These are phyloP conservation scores for Odontesthes bonariensis DNA, from an alignment of 2,113 vertebrate species.

Conservation along the genomic window DNA sequence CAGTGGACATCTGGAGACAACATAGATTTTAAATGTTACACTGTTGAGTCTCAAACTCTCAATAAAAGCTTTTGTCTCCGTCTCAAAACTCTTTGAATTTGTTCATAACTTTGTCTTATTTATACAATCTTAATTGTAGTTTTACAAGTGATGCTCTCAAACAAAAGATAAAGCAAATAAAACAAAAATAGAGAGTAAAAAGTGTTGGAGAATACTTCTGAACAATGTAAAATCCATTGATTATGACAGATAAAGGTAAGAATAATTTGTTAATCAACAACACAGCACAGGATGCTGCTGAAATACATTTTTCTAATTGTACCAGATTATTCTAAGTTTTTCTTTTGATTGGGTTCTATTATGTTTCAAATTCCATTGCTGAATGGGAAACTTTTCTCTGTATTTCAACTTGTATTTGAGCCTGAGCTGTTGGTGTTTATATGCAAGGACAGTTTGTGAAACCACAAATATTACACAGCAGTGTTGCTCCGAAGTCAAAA, in stretches of 20 bases:
- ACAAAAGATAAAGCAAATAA: slow-evolving; percentile 23
- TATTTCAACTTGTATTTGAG: too few species aligned
- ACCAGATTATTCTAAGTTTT: neutral
- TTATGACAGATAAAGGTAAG: slow-evolving; percentile 1
- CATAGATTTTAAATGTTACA: too few species aligned
- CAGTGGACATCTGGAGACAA: too few species aligned
- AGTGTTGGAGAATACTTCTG: slow-evolving; percentile 14
- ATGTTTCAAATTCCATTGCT: neutral
- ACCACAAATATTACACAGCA: neutral
- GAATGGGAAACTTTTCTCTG: neutral
- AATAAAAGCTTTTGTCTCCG: too few species aligned
- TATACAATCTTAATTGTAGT: neutral
- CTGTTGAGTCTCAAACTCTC: too few species aligned
- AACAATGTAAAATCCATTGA: slow-evolving; percentile 16
- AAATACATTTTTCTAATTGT: slow-evolving; percentile 3
- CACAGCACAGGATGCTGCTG: neutral
- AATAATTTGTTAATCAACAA: slow-evolving; percentile 16
- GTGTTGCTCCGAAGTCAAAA: neutral
- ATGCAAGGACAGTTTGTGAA: neutral
- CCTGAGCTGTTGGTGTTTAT: neutral
- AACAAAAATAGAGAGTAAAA: slow-evolving; percentile 13
- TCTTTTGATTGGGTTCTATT: neutral
- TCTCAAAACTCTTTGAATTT: neutral
- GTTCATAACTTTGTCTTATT: neutral
- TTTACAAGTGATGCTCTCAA: neutral